phyloP scores from a whole-genome alignment of 2,113 vertebrate species.

The Micronycteris hirsuta region DNA sequence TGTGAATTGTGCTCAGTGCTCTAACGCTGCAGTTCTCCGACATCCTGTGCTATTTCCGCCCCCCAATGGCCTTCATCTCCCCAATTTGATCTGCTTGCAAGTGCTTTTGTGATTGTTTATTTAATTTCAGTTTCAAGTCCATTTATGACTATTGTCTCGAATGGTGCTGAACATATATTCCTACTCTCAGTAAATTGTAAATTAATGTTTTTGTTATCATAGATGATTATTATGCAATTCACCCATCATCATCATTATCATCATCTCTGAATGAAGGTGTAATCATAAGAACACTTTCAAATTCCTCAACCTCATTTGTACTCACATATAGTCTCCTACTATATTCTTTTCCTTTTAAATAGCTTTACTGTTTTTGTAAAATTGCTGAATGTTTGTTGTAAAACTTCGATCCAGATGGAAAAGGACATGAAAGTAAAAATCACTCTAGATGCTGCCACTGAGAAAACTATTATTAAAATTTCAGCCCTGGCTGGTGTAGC shows the following conservation, averaged over 20 bases:
- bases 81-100: not conserved
- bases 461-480: not conserved
- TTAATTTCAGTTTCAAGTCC: conserved; percentile 3
- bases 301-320: not conserved
- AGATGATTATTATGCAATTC: conserved; percentile 34
- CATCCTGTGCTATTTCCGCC: not conserved
- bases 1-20: not conserved
- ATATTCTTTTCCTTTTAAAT: conserved; percentile 31
- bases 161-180: not conserved
- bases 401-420: not conserved
- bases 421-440: not conserved
- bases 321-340: not conserved
- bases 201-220: conserved; percentile 56
- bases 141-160: not conserved
- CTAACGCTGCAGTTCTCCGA: not conserved
- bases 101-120: not conserved
- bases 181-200: conserved; percentile 32
- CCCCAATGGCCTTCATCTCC: not conserved
- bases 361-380: conserved; percentile 17
- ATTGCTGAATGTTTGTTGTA: not conserved
- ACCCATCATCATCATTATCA: not conserved
- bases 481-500: too few species aligned
- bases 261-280: conserved; percentile 21
- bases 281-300: not conserved
- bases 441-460: not conserved